Evolutionary conservation across 2,797 vertebrate genomes (phyloP).

Genomic region (Malurus leucopterus): DNA sequence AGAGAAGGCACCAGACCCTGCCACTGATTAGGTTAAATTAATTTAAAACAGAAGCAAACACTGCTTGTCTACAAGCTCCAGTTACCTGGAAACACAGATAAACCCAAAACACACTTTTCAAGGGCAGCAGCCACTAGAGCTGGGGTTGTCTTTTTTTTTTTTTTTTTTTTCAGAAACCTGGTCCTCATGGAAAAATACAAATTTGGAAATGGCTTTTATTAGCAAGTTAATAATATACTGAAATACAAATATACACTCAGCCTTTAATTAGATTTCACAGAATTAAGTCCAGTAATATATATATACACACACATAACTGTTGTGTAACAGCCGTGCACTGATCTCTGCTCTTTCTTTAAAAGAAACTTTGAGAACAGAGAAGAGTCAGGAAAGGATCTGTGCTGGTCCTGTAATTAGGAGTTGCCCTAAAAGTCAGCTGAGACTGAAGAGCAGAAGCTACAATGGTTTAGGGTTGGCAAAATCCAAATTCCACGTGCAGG

Average conservation of each 20-base stretch:
- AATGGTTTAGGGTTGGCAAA: not conserved
- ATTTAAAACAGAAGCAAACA: conserved; percentile 42
- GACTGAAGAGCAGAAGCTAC: not conserved
- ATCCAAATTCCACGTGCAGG: fast-evolving
- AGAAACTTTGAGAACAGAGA: not conserved
- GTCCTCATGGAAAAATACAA: conserved; percentile 60
- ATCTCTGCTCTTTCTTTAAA: not conserved
- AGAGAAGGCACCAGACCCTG: conserved; percentile 40
- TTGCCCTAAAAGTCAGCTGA: not conserved
- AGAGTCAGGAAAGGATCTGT: not conserved
- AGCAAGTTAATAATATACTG: conserved; percentile 47
- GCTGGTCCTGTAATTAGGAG: not conserved
- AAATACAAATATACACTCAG: conserved; percentile 40
- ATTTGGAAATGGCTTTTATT: conserved; percentile 52
- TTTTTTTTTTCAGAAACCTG: not conserved
- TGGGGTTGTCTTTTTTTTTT: not conserved
- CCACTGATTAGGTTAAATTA: conserved; percentile 52
- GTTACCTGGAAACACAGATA: conserved; percentile 66
- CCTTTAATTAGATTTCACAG: conserved; percentile 52
- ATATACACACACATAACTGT: not conserved
- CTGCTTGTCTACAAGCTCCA: conserved; percentile 1
- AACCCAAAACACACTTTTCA: conserved; percentile 41
- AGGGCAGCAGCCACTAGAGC: not conserved
- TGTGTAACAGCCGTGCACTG: not conserved
- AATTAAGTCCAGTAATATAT: conserved; percentile 12